phyloP scores from a whole-genome alignment of 2,888 invertebrate species.

The Callyntrura sp. region DNA sequence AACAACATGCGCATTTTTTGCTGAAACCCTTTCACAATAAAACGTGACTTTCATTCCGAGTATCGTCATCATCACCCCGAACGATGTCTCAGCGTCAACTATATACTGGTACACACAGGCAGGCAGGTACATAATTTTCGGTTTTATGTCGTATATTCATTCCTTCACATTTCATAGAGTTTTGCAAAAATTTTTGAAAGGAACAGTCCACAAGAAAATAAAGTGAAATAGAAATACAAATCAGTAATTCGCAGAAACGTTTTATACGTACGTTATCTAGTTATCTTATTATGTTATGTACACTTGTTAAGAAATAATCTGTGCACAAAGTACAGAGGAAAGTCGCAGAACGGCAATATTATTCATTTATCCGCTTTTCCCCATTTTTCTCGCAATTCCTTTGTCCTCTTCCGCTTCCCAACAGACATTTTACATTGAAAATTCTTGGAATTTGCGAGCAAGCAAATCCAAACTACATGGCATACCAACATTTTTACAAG shows the following conservation, averaged over 20 bases:
- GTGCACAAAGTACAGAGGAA: too few species aligned
- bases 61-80: conserved; percentile 10
- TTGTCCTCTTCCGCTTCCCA: conserved; percentile 1
- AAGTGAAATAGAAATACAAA: background rate
- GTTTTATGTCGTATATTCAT: too few species aligned
- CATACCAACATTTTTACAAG: conserved; percentile 2
- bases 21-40: conserved; percentile 38
- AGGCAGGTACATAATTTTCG: background rate
- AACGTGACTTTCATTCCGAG: conserved; percentile 54
- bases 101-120: background rate
- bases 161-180: background rate
- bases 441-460: conserved; percentile 45
- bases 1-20: conserved; percentile 25
- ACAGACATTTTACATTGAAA: conserved; percentile 52
- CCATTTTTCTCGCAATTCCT: conserved; percentile 5
- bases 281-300: too few species aligned
- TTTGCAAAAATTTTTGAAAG: background rate
- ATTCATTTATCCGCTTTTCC: conserved; percentile 8
- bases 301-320: too few species aligned
- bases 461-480: conserved; percentile 26
- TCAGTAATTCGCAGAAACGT: background rate
- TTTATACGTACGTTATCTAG: too few species aligned
- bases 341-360: background rate
- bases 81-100: background rate
- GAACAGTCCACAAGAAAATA: conserved; percentile 9